Evolutionary conservation across 1,140 invertebrate genomes (phyloP).

Genomic region (Luehdorfia chinensis): DNA sequence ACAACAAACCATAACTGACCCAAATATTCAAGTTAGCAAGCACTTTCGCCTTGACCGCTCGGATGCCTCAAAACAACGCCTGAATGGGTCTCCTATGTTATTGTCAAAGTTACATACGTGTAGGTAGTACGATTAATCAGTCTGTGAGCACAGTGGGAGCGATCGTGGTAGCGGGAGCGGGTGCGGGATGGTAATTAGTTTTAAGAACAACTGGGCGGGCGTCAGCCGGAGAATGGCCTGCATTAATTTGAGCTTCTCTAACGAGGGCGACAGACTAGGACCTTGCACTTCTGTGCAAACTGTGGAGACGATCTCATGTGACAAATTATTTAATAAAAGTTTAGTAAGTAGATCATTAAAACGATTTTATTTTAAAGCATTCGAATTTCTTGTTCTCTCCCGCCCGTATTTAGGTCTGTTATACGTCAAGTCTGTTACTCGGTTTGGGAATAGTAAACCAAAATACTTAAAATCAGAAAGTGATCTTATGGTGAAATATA

Average conservation of each 20-base stretch:
- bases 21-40: constrained; percentile 14
- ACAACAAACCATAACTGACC: constrained; percentile 8
- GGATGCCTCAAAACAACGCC: constrained; percentile 15
- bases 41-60: constrained; percentile 11
- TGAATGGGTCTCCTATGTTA: constrained; percentile 17
- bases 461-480: too few relatives aligned
- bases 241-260: constrained; percentile 76
- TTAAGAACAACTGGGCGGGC: constrained; percentile 73
- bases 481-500: too few relatives aligned
- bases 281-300: constrained; percentile 40
- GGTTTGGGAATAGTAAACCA: too few relatives aligned
- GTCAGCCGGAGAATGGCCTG: constrained; percentile 70
- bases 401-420: too few relatives aligned
- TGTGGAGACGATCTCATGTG: constrained; percentile 34
- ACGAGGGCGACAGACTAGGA: constrained; percentile 69
- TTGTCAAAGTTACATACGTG: constrained; percentile 16
- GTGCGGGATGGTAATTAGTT: constrained; percentile 68
- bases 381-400: too few relatives aligned
- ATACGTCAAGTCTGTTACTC: too few relatives aligned
- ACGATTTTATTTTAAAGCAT: too few relatives aligned
- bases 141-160: constrained; percentile 38
- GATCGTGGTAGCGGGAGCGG: constrained; percentile 22
- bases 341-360: too few relatives aligned
- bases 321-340: constrained; percentile 3
- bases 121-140: constrained; percentile 58